These are phyloP conservation scores for Pandemis corylana DNA, from an alignment of 2,888 invertebrate genomes.

Conservation along the genomic window DNA sequence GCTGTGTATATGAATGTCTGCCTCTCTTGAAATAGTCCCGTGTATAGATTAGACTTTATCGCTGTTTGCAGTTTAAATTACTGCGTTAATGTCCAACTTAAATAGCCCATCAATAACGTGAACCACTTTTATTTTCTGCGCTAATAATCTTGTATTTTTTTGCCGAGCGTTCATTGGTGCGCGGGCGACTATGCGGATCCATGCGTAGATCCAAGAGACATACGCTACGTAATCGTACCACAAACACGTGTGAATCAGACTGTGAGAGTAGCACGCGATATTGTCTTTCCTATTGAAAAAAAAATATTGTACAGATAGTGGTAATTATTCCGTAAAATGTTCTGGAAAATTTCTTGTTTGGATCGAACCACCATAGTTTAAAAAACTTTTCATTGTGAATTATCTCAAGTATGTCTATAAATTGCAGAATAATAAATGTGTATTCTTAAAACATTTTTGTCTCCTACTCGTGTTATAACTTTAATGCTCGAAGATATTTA, in stretches of 20 bases:
- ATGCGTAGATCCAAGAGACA: constrained; percentile 49
- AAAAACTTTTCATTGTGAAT: background rate
- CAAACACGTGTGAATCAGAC: constrained; percentile 74
- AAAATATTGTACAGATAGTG: background rate
- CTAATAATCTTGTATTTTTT: constrained; percentile 54
- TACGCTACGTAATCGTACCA: constrained; percentile 52
- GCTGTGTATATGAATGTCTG: background rate
- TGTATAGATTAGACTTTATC: background rate
- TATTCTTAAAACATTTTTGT: too few species aligned
- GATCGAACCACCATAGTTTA: background rate
- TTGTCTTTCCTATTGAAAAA: constrained; percentile 27
- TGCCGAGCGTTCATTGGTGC: constrained; percentile 53
- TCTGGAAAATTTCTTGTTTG: background rate
- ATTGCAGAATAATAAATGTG: too few species aligned
- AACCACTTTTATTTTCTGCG: constrained; percentile 58
- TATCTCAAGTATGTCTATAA: background rate
- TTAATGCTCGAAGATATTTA: too few species aligned
- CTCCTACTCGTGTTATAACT: too few species aligned
- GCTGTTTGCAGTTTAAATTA: constrained; percentile 12
- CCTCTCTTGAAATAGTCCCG: background rate
- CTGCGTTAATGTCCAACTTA: constrained; percentile 28
- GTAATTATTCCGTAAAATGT: background rate
- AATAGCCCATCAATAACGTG: constrained; percentile 39
- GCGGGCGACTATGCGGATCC: constrained; percentile 61
- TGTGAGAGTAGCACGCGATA: constrained; percentile 69